Evolutionary conservation across 2,797 vertebrate species (phyloP), one percentile per base, ranked within the genome.

Genomic region (Poeciliopsis presidionis): DNA sequence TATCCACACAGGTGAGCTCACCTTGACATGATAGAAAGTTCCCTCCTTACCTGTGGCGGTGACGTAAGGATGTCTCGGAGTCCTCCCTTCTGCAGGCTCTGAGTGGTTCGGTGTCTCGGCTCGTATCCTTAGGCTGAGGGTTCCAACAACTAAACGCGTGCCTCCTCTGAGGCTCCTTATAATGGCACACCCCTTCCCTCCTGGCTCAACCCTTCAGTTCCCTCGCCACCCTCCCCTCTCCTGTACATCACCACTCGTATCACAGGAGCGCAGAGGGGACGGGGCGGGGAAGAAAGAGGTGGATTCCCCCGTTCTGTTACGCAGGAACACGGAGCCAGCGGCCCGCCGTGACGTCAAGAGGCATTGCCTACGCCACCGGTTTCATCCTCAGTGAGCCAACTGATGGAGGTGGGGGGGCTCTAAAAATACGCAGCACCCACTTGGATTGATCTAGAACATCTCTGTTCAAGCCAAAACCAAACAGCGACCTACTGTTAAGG

Each of bases 141-240:
- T 93, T 94, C 92, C 88, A 91, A 93, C 93, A 92, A 94, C 91
- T 96, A 93, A 92, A 81, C 36, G 90, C 91, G 88, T 90, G 88
- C 90, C 92, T 94, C 92, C 93, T 92, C 92, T 91, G 93, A 94
- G 93, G 93, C 93, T 94, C 90, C 93, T 96, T 96, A 96, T 96
- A 96, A 88, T 73, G 92, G 94, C 94, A 94, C 94, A 93, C 94
- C 94, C 93, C 95, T 95, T 94, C 91, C 92, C 92, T 92, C 91
- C 88, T 84, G 90, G 90, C 93, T 94, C 91, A 88, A 77, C 90
- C 92, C 89, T 85, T 86, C 78, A 80, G 57, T 75, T 57, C 87
- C 51, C 89, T 46, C 85, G 79, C 74, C 73, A 86, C 86, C 84
- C 85, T 81, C 86, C 88, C 88, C 73, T 86, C 82, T 79, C 75